Evolutionary conservation across 1,140 invertebrate genomes (phyloP), one percentile per base, ranked within the genome.

Genomic region (Alviniconcha marisindica): DNA sequence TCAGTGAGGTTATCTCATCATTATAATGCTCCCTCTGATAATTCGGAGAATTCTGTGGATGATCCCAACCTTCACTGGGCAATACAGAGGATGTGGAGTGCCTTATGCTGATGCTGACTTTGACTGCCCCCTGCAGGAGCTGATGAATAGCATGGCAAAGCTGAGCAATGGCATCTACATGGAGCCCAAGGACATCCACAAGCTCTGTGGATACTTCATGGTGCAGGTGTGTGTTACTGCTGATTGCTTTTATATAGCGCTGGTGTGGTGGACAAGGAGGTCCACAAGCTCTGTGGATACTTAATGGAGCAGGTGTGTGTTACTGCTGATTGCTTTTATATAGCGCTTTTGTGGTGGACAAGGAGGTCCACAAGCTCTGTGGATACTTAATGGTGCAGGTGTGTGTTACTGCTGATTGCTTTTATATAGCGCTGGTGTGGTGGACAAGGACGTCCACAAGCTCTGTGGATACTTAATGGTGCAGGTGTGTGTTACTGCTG

Each of bases 81-180:
- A n/a, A n/a, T n/a, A n/a, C n/a, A n/a, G n/a, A n/a, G n/a, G n/a
- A n/a, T n/a, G n/a, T n/a, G n/a, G n/a, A n/a, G n/a, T n/a, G n/a
- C n/a, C n/a, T n/a, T n/a, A n/a, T n/a, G n/a, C n/a, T n/a, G n/a
- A n/a, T n/a, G n/a, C n/a, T n/a, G 21, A 7, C 24, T 60, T 7
- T 12, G 15, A 24, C 7, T 33, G 28, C 36, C 36, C 7, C 7
- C 18, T 1, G 3, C 60, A 80, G 78, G 78, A 80, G 10, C 38
- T 80, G 21, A 56, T 80, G 78, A 40, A 44, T n/a, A 80, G 56
- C 38, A 80, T 80, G 78, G 78, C 78, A 2, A 69, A 24, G 10
- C 38, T 80, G 60, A 69, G 78, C n/a, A 28, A 40, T 0, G 78
- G 78, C 10, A 4, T 60, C 18, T 80, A 31, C 60, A 31, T 80